Percentiles rank a stretch among this genome's conserved stretches.
phyloP scores from a whole-genome alignment of 2,797 vertebrate species.

The Sebastiscus tertius region DNA sequence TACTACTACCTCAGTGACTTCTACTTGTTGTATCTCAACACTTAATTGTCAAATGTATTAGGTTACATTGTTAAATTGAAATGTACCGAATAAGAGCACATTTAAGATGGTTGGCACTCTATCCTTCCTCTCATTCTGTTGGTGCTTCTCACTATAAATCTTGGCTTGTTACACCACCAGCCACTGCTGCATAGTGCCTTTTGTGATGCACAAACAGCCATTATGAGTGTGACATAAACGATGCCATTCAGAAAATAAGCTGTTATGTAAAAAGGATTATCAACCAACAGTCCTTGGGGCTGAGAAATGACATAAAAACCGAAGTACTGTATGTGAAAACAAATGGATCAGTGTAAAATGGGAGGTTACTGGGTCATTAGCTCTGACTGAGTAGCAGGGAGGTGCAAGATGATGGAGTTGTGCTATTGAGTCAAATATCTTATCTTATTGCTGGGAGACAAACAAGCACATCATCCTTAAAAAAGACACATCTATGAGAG shows the following conservation, averaged over 20 bases:
- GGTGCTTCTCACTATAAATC: not conserved
- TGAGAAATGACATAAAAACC: slow-evolving; percentile 1
- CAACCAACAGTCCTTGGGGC: not conserved
- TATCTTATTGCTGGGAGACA: not conserved
- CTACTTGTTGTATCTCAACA: not conserved
- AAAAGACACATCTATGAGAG: not conserved
- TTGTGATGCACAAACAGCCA: not conserved
- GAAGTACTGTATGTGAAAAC: not conserved
- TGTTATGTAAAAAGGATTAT: not conserved
- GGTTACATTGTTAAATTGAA: not conserved
- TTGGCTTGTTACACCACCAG: not conserved
- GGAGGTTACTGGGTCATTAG: slow-evolving; percentile 21
- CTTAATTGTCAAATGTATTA: not conserved
- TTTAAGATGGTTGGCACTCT: not conserved
- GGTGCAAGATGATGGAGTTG: not conserved
- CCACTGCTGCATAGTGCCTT: not conserved
- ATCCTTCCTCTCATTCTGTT: not conserved
- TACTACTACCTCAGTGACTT: not conserved
- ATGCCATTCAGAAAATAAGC: not conserved
- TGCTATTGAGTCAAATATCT: not conserved
- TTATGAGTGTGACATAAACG: not conserved
- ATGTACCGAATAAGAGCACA: not conserved
- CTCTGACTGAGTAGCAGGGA: not conserved
- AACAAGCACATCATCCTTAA: not conserved
- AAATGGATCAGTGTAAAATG: not conserved